Conservation (phyloP, 2,113 vertebrate species). For the Lasiurus borealis region DNA sequence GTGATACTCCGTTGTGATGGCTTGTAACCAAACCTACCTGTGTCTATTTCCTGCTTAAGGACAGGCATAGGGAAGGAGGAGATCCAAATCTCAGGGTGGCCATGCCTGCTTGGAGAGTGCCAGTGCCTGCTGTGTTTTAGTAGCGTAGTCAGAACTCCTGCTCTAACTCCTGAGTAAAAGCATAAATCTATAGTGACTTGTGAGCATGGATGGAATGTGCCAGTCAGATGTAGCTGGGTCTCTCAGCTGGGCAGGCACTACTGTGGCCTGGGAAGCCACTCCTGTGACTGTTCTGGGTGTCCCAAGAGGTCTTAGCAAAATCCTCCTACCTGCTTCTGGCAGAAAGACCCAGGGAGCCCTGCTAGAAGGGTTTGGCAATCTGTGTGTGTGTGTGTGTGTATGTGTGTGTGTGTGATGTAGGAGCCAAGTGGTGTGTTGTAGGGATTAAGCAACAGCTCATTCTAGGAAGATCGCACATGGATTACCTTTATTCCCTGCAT, state of each 20-base stretch:
- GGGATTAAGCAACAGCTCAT: not conserved
- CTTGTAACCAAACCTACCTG: not conserved
- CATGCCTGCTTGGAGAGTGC: not conserved
- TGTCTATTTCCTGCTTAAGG: slow-evolving; percentile 1
- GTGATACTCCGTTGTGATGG: not conserved
- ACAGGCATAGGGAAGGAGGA: not conserved
- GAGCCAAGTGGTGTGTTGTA: not conserved
- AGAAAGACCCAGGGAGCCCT: not conserved
- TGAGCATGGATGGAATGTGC: not conserved
- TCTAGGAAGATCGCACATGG: not conserved
- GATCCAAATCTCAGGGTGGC: not conserved
- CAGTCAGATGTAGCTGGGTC: not conserved
- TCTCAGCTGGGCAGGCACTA: not conserved
- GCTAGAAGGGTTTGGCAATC: not conserved
- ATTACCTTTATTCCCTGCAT: not conserved
- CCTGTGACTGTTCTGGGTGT: not conserved
- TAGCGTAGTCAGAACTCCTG: not conserved
- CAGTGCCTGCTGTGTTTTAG: not conserved
- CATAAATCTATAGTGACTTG: not conserved
- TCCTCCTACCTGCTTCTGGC: not conserved
- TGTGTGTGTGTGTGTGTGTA: not conserved
- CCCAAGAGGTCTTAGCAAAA: not conserved
- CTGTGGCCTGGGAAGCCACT: not conserved
- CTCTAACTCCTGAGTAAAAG: not conserved
- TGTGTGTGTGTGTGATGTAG: not conserved